Base-by-base conservation (phyloP, 2,888 invertebrate genomes). In the Brachyptera risi region DNA sequence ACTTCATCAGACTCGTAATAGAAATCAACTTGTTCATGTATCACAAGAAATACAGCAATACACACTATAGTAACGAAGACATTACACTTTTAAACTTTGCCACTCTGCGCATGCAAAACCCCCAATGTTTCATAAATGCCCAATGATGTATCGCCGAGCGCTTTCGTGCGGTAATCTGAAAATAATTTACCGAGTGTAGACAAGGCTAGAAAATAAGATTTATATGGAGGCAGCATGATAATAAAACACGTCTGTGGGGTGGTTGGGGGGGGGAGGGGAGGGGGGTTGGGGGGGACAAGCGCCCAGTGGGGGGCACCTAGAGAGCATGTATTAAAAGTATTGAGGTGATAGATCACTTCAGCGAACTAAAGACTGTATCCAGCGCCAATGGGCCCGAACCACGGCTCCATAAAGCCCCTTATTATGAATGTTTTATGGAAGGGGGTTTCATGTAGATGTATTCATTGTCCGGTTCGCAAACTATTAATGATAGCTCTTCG, bases 161-260 rank as follows among this genome's bases (percentile, higher is more conserved):
- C 23, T 19, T 15, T 54, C 54, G 35, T 54, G 54, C 19, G 38
- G 56, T 57, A 61, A 61, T 49, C 56, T 44, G 57, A 38, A 61
- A 61, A 57, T 61, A 57, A 61, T 61, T 61, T 57, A 61, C 49
- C 26, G 61, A 56, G n/a, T n/a, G n/a, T n/a, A n/a, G n/a, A n/a
- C n/a, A n/a, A n/a, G 21, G 40, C 24, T 23, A 11, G 23, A 17
- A 27, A 13, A 27, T 17, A 37, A 54, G 44, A 37, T 15, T 23
- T 19, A 42, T 37, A 23, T 50, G 23, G 37, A 15, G 15, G 54
- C 42, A 15, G 56, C 40, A 44, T 15, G 44, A 27, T 40, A 42
- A 61, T 61, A 50, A 61, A 61, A 50, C 40, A 61, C 58, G 61
- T 47, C 26, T 31, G 40, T 19, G 54, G 31, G 31, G 37, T 44